Evolutionary conservation across 1,140 invertebrate species (phyloP).

Genomic region (Neodiprion lecontei): DNA sequence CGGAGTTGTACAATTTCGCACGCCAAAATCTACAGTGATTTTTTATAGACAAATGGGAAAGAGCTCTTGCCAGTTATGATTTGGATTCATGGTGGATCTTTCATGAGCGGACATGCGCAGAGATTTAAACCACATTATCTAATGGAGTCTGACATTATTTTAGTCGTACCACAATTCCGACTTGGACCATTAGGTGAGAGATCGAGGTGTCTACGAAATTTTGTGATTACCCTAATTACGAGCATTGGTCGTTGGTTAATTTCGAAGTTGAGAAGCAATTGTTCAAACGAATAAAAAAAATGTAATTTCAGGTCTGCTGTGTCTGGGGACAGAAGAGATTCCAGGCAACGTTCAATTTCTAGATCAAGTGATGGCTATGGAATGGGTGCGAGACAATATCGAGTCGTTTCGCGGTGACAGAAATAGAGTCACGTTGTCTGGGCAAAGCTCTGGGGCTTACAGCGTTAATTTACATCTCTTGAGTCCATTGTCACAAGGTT

Average conservation of each 20-base stretch:
- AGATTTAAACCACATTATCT: background rate
- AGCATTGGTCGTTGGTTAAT: background rate
- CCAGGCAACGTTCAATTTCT: background rate
- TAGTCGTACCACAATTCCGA: background rate
- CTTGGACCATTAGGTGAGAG: background rate
- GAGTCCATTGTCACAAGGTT: conserved; percentile 53
- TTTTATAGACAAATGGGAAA: no score
- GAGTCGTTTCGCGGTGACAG: conserved; percentile 43
- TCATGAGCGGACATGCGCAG: background rate
- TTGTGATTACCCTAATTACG: background rate
- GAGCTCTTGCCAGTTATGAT: background rate
- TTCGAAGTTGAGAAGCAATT: background rate
- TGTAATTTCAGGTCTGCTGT: background rate
- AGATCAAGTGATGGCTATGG: conserved; percentile 38
- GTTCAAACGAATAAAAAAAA: background rate
- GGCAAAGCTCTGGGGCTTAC: conserved; percentile 33
- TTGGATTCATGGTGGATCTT: background rate
- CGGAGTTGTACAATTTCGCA: background rate
- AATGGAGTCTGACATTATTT: background rate
- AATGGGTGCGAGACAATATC: conserved; percentile 54
- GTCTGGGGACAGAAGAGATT: background rate
- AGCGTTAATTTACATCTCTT: conserved; percentile 58
- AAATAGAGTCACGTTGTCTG: conserved; percentile 36
- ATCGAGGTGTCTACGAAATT: background rate
- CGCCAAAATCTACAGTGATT: background rate